Percentiles rank a stretch among this genome's conserved stretches.
Evolutionary conservation across 2,888 invertebrate species (phyloP).

Genomic region (Pyrgus malvae): DNA sequence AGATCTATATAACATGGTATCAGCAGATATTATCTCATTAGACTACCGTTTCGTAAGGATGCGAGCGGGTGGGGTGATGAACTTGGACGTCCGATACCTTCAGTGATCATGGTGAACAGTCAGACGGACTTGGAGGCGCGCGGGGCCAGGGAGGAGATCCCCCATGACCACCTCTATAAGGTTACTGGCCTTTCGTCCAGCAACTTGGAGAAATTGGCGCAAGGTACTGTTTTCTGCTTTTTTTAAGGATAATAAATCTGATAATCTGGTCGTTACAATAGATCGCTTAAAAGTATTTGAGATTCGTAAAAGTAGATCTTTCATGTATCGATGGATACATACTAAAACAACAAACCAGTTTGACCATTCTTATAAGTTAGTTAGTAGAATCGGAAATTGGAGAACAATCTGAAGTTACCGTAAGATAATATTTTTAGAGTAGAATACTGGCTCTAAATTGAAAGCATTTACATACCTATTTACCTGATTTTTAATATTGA

Average conservation of each 20-base stretch:
- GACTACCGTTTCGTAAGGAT: slow-evolving; percentile 29
- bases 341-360: no score
- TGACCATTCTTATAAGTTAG: no score
- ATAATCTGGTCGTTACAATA: neutral
- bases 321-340: no score
- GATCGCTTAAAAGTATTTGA: neutral
- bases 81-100: slow-evolving; percentile 26
- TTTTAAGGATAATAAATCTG: neutral
- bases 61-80: slow-evolving; percentile 26
- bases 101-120: slow-evolving; percentile 46
- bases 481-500: no score
- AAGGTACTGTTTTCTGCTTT: slow-evolving; percentile 51
- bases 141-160: slow-evolving; percentile 55
- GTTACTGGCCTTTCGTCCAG: slow-evolving; percentile 67
- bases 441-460: no score
- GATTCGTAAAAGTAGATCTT: no score
- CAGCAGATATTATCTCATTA: slow-evolving; percentile 31
- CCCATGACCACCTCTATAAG: slow-evolving; percentile 67
- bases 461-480: no score
- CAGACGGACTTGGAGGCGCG: slow-evolving; percentile 51
- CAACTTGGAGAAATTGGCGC: slow-evolving; percentile 67
- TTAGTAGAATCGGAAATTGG: no score
- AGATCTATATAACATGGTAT: slow-evolving; percentile 38
- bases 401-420: no score
- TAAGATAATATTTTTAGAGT: no score